A percentile compares a stretch with the other conserved stretches of the same genome.
These are phyloP conservation scores for Sardinella longiceps DNA, from an alignment of 2,797 vertebrate species.

Conservation along the genomic window DNA sequence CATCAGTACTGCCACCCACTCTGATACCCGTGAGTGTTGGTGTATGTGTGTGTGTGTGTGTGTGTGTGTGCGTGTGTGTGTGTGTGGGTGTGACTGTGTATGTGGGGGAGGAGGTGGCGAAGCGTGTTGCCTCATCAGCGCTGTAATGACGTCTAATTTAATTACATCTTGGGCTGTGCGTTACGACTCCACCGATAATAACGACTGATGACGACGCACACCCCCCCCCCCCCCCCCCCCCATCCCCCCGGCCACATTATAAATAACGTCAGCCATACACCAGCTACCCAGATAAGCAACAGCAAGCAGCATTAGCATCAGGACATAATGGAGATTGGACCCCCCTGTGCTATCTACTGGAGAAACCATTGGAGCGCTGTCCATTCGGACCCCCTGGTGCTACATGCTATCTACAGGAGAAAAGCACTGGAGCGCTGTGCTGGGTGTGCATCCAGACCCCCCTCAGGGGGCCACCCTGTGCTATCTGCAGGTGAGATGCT, in stretches of 20 bases:
- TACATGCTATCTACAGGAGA: too few species aligned
- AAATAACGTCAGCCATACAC: not conserved
- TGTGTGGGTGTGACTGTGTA: too few species aligned
- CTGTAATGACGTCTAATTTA: slow-evolving; percentile 51
- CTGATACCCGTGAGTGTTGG: not conserved
- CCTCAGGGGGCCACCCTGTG: too few species aligned
- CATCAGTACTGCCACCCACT: too few species aligned
- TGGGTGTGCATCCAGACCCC: too few species aligned
- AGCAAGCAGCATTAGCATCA: too few species aligned
- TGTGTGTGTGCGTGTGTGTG: not conserved
- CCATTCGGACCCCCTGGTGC: not conserved
- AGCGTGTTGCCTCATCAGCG: slow-evolving; percentile 34
- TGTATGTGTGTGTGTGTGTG: not conserved
- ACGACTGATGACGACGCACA: not conserved
- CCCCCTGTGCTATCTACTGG: not conserved
- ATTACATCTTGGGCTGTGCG: slow-evolving; percentile 37
- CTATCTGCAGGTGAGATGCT: slow-evolving; percentile 44
- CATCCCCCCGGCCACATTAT: not conserved
- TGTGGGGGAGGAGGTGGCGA: not conserved
- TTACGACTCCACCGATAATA: slow-evolving; percentile 37
- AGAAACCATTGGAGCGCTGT: slow-evolving; percentile 42
- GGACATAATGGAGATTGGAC: too few species aligned
- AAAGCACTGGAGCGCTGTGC: too few species aligned
- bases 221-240: too few species aligned
- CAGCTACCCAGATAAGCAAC: slow-evolving; percentile 29